Base-by-base conservation (phyloP, 2,797 vertebrate genomes). In the Ara ararauna region DNA sequence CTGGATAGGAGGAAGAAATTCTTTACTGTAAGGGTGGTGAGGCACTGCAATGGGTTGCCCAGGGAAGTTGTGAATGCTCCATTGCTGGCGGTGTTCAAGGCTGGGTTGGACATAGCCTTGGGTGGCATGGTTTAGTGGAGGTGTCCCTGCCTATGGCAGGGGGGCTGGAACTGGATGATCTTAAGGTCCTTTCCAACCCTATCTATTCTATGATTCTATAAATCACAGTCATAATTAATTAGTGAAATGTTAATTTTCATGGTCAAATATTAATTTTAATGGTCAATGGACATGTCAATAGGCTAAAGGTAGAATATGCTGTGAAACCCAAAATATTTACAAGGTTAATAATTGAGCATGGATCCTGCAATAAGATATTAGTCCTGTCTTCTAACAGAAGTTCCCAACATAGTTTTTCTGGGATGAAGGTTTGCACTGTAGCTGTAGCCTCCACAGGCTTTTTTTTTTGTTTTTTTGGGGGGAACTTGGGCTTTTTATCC, bases 231-330 rank as follows among this genome's bases (percentile, higher is more conserved):
- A 62, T 85, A 96, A 96, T 96, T 93, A 93, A 91, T 93, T 92
- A 85, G 45, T 62, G 82, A 95, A 94, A 93, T 54, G 93, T 95
- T 95, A 89, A 85, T 93, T 75, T 78, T 66, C 89, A 89, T 81
- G 85, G 64, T 89, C 53, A 75, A 48, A 93, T 54, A 92, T 95
- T 94, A 89, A 85, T 93, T 75, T 79, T 66, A 92, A 89, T 81
- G 85, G 64, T 89, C 61, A 75, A 54, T 84, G 75, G 74, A 48
- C 26, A 64, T 90, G 71, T 90, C 92, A 90, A 97, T 94, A 96
- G 93, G 79, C 64, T 20, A 74, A 83, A 81, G 32, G 50, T 36
- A 85, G 80, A 85, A 77, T 93, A 62, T 54, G 24, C 44, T 82
- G 9, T 91, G 65, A 68, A 96, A 78, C 42, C 53, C 85, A 62